Conservation (phyloP, 2,888 invertebrate species). For the Galerucella nymphaeae region DNA sequence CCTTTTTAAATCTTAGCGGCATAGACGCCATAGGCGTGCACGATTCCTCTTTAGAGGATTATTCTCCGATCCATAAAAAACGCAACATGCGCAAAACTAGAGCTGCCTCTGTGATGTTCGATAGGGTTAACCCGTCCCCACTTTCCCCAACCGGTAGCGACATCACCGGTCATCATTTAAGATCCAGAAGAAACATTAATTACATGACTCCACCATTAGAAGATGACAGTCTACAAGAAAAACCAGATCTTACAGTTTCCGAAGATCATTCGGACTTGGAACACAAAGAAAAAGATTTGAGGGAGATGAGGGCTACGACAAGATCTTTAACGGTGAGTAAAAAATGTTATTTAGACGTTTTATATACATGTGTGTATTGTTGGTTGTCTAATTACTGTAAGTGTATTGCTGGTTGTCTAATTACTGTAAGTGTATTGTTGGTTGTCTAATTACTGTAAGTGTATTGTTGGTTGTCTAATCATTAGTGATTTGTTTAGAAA, state of each 20-base stretch:
- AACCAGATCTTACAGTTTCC: slow-evolving; percentile 52
- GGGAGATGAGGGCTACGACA: slow-evolving; percentile 59
- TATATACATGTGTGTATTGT: too few species aligned
- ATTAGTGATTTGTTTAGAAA: slow-evolving; percentile 48
- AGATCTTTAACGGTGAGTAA: slow-evolving; percentile 56
- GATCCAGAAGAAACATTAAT: slow-evolving; percentile 62
- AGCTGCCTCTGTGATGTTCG: slow-evolving; percentile 46
- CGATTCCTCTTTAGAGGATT: slow-evolving; percentile 47
- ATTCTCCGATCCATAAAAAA: slow-evolving; percentile 47
- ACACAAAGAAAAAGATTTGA: slow-evolving; percentile 51
- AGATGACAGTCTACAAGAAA: slow-evolving; percentile 59
- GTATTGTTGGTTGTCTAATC: too few species aligned
- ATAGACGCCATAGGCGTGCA: slow-evolving; percentile 60
- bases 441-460: not conserved
- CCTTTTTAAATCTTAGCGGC: slow-evolving; percentile 73
- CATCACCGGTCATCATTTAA: slow-evolving; percentile 58
- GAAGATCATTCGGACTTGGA: slow-evolving; percentile 33
- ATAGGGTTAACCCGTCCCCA: slow-evolving; percentile 42
- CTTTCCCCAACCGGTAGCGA: slow-evolving; percentile 57
- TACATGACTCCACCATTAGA: slow-evolving; percentile 62
- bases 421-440: not conserved
- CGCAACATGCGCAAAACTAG: slow-evolving; percentile 50
- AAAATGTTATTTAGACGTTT: too few species aligned
- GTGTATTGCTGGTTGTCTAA: too few species aligned
- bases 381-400: not conserved